phyloP scores from a whole-genome alignment of 2,113 vertebrate genomes.

The Bungarus multicinctus region DNA sequence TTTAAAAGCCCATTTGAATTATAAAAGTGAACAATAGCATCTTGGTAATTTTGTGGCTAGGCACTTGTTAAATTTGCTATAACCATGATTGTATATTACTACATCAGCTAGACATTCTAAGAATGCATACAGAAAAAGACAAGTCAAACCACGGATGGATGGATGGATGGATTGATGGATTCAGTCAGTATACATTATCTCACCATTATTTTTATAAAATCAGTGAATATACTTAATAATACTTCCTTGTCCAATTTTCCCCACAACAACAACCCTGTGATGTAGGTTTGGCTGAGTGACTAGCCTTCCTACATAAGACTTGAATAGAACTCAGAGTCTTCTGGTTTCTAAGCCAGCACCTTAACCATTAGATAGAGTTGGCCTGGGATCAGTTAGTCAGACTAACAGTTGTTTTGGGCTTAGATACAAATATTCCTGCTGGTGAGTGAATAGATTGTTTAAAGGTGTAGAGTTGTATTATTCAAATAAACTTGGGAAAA shows the following conservation, averaged over 20 bases:
- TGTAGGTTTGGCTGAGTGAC: background rate
- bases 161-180: background rate
- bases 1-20: background rate
- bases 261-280: background rate
- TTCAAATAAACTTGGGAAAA: no score
- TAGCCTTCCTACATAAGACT: no score
- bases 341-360: no score
- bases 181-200: background rate
- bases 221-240: background rate
- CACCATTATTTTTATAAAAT: background rate
- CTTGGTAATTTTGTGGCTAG: background rate
- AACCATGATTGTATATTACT: background rate
- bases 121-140: background rate
- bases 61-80: background rate
- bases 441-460: no score
- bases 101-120: background rate
- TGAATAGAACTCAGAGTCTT: no score
- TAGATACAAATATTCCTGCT: background rate
- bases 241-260: background rate
- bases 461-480: no score
- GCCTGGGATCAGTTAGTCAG: background rate
- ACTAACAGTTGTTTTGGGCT: background rate
- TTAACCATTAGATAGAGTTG: background rate
- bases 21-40: background rate
- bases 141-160: background rate